Conservation (phyloP, 1,140 invertebrate species). For the Drosophila pseudoobscura region DNA sequence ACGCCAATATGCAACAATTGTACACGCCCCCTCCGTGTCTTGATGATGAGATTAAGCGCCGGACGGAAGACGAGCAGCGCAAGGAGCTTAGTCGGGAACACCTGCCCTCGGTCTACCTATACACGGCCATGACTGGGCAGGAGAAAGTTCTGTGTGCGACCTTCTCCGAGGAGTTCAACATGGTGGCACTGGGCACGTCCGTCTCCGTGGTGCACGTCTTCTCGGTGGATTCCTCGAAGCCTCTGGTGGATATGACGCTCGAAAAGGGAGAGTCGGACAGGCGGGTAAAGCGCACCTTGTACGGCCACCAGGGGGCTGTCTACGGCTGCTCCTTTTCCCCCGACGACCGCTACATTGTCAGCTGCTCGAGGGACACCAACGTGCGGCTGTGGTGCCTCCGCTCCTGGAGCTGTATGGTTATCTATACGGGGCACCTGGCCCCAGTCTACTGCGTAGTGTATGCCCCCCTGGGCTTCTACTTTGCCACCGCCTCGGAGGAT, state of each 20-base stretch:
- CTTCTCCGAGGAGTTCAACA: slow-evolving; percentile 24
- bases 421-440: slow-evolving; percentile 35
- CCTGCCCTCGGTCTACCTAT: slow-evolving; percentile 36
- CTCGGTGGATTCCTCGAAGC: slow-evolving; percentile 27
- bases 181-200: slow-evolving; percentile 38
- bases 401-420: slow-evolving; percentile 40
- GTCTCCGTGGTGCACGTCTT: slow-evolving; percentile 13
- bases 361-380: slow-evolving; percentile 32
- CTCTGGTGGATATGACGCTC: not conserved
- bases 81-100: slow-evolving; percentile 2
- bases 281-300: slow-evolving; percentile 15
- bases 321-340: slow-evolving; percentile 40
- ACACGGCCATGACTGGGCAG: slow-evolving; percentile 12
- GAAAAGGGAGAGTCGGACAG: slow-evolving; percentile 4
- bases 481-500: slow-evolving; percentile 37
- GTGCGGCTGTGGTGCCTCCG: slow-evolving; percentile 43
- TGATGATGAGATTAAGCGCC: slow-evolving; percentile 19
- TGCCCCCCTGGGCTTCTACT: slow-evolving; percentile 40
- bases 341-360: slow-evolving; percentile 33
- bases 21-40: slow-evolving; percentile 21
- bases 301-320: slow-evolving; percentile 34
- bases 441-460: slow-evolving; percentile 26
- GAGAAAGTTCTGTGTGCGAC: slow-evolving; percentile 30
- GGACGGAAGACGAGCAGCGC: slow-evolving; percentile 26
- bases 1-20: slow-evolving; percentile 5